These are phyloP conservation scores for Melikaiella ostensackeni DNA, from an alignment of 2,888 invertebrate species.

Conservation along the genomic window DNA sequence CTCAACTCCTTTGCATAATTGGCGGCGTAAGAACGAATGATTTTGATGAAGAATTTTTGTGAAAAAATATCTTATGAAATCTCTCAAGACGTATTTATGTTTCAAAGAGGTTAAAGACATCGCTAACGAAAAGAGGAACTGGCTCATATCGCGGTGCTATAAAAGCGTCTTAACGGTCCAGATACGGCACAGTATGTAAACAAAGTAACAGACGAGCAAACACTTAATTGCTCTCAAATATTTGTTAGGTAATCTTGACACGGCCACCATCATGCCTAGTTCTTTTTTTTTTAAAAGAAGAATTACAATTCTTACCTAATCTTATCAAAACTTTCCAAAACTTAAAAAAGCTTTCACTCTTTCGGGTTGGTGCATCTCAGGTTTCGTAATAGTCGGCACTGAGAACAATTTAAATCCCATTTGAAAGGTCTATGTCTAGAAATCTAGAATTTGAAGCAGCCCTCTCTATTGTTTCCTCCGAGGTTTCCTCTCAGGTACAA, in stretches of 20 bases:
- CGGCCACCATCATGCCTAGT: neutral
- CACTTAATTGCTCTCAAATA: conserved; percentile 75
- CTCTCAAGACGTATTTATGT: neutral
- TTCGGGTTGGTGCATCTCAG: neutral
- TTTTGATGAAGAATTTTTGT: neutral
- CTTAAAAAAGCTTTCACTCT: neutral
- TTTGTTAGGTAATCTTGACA: conserved; percentile 71
- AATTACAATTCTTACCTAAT: neutral
- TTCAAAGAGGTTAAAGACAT: conserved; percentile 30
- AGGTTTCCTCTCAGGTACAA: too few relatives aligned
- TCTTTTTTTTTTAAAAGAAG: neutral
- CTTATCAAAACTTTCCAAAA: neutral
- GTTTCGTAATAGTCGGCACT: too few relatives aligned
- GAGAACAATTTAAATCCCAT: too few relatives aligned
- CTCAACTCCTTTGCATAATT: neutral
- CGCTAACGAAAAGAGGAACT: conserved; percentile 11
- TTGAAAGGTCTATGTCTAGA: too few relatives aligned
- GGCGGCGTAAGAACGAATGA: neutral
- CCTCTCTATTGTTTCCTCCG: too few relatives aligned
- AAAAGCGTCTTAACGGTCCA: conserved; percentile 66
- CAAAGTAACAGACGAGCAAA: conserved; percentile 72
- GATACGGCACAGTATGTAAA: conserved; percentile 70
- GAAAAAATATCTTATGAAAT: conserved; percentile 27
- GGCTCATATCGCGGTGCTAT: conserved; percentile 57
- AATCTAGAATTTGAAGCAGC: too few relatives aligned